Percentiles rank a stretch among this genome's conserved stretches.
Evolutionary conservation across 2,113 vertebrate genomes (phyloP).

Genomic region (Balaenoptera acutorostrata): DNA sequence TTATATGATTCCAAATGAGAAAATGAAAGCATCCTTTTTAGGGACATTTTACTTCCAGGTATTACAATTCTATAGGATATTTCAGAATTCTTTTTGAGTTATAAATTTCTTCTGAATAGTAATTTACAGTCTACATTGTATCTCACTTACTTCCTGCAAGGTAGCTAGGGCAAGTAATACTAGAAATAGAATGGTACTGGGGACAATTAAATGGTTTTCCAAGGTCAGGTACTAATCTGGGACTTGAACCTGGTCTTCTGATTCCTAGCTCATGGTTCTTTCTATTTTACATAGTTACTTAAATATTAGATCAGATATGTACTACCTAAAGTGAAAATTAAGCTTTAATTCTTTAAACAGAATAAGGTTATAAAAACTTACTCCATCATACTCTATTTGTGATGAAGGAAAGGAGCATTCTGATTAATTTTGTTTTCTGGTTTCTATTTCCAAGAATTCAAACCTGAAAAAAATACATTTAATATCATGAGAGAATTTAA

Average conservation of each 20-base stretch:
- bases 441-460: slow-evolving; percentile 14
- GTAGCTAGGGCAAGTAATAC: background rate
- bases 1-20: background rate
- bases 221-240: background rate
- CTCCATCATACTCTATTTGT: background rate
- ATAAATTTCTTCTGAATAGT: background rate
- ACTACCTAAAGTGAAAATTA: background rate
- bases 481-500: background rate
- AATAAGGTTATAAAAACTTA: background rate
- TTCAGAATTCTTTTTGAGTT: background rate
- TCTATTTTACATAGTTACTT: background rate
- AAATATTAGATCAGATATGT: background rate
- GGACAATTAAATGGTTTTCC: background rate
- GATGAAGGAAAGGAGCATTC: background rate
- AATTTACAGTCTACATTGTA: background rate
- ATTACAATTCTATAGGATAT: background rate
- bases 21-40: background rate
- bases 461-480: background rate
- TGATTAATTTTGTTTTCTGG: slow-evolving; percentile 21
- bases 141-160: background rate
- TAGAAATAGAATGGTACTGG: background rate
- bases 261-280: background rate
- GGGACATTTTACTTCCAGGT: background rate
- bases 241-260: background rate
- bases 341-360: background rate